phyloP scores from a whole-genome alignment of 1,140 invertebrate species.

The Drosophila athabasca region DNA sequence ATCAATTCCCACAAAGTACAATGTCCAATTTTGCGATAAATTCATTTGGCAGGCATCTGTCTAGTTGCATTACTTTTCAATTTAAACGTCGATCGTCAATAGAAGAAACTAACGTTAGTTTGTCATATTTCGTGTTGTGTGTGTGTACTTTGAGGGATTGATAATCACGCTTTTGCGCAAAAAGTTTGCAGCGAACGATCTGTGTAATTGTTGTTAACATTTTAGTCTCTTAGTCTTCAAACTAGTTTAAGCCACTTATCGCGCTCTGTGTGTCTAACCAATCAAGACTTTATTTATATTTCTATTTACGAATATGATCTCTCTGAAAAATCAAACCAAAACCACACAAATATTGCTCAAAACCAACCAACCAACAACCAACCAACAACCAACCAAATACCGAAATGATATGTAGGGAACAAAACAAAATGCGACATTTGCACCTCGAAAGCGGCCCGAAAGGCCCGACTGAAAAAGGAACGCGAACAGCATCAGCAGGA shows the following conservation, averaged over 20 bases:
- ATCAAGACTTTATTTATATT: conserved; percentile 75
- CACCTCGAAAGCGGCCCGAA: conserved; percentile 88
- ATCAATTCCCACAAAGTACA: conserved; percentile 44
- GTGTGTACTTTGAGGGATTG: conserved; percentile 48
- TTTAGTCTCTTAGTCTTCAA: conserved; percentile 17
- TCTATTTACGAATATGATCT: conserved; percentile 58
- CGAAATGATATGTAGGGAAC: conserved; percentile 87
- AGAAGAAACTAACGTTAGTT: background rate
- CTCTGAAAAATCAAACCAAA: conserved; percentile 45
- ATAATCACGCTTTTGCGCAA: conserved; percentile 82
- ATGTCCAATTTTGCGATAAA: background rate
- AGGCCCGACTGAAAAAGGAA: conserved; percentile 87
- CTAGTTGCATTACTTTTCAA: background rate
- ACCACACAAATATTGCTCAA: conserved; percentile 36
- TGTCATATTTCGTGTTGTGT: conserved; percentile 4
- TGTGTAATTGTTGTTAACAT: conserved; percentile 46
- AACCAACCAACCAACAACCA: no score
- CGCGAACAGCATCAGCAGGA: conserved; percentile 85
- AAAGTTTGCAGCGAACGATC: conserved; percentile 70
- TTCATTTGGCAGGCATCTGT: background rate
- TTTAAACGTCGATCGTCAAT: no score
- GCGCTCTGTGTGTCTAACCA: conserved; percentile 75
- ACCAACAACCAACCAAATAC: conserved; percentile 19
- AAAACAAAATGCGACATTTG: conserved; percentile 93
- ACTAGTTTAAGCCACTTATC: conserved; percentile 32